Evolutionary conservation across 2,113 vertebrate species (phyloP).

Genomic region (Podarcis raffonei): DNA sequence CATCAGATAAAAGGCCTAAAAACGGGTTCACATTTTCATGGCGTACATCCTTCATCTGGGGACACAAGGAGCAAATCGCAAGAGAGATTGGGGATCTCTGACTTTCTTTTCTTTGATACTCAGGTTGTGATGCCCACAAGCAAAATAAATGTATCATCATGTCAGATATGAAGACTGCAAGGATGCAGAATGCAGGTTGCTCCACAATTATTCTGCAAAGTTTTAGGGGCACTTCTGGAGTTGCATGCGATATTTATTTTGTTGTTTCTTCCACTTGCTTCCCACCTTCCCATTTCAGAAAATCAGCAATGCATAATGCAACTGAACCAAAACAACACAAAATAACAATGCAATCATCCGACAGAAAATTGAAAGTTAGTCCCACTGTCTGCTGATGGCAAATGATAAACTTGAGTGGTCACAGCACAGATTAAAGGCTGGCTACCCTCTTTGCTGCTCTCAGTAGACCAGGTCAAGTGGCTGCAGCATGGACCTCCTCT

Average conservation of each 20-base stretch:
- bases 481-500: no score
- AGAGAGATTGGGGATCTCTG: neutral
- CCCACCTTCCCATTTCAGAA: neutral
- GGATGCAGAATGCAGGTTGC: neutral
- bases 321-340: neutral
- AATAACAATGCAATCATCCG: neutral
- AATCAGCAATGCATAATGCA: neutral
- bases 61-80: constrained; percentile 32
- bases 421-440: neutral
- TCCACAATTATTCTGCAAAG: neutral
- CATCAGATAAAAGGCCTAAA: constrained; percentile 88
- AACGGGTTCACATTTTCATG: constrained; percentile 93
- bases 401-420: neutral
- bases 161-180: neutral
- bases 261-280: neutral
- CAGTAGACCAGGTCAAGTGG: no score
- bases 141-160: neutral
- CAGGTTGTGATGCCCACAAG: neutral
- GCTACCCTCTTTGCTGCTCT: no score
- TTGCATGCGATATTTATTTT: neutral
- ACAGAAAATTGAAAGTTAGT: neutral
- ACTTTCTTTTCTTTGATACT: neutral
- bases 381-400: neutral
- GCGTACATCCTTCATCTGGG: constrained; percentile 89
- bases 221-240: neutral